Base-by-base conservation (phyloP, 2,888 invertebrate species). In the Eupeodes luniger region DNA sequence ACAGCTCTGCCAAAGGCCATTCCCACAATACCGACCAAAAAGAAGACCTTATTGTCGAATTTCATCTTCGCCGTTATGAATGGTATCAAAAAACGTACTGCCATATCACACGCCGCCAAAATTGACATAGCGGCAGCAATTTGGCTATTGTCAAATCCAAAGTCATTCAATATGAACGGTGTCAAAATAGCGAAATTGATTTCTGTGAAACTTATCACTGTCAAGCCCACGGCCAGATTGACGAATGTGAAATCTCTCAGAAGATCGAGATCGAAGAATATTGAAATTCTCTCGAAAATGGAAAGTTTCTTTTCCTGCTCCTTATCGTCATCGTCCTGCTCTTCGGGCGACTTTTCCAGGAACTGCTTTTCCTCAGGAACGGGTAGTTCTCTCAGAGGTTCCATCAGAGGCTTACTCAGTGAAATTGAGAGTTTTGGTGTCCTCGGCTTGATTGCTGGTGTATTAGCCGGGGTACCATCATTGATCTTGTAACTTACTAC, bases 131-230 rank as follows among this genome's bases (percentile, higher is more conserved):
- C 95, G 4, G 95, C 93, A 0, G 96, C 96, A 0, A 95, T 95
- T 92, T 96, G 86, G 10, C 82, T 34, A 1, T 84, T 78, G 0
- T 93, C 91, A 90, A 96, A 95, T 10, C 95, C 95, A 91, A 95
- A 95, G 89, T 96, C 96, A 44, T 94, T 94, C 7, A 96, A 93
- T 85, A 96, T 96, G 90, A 96, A 96, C 0, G 96, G 96, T 0
- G 96, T 96, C 76, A 96, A 91, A 74, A 96, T 94, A n/a, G 96
- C 96, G 91, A 96, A 96, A 91, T 96, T 96, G 10, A 96, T 91
- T 92, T 96, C 96, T 34, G 95, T 95, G 91, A 96, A 96, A 91
- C 95, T 96, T 0, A 96, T 96, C 47, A 96, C 92, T 1, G 96
- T 96, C 57, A 96, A 94, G 14, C 96, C 96, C 78, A 96, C 91